Evolutionary conservation across 2,888 invertebrate species (phyloP), one percentile per base, ranked within the genome.

Genomic region (Pollenia griseotomentosa): DNA sequence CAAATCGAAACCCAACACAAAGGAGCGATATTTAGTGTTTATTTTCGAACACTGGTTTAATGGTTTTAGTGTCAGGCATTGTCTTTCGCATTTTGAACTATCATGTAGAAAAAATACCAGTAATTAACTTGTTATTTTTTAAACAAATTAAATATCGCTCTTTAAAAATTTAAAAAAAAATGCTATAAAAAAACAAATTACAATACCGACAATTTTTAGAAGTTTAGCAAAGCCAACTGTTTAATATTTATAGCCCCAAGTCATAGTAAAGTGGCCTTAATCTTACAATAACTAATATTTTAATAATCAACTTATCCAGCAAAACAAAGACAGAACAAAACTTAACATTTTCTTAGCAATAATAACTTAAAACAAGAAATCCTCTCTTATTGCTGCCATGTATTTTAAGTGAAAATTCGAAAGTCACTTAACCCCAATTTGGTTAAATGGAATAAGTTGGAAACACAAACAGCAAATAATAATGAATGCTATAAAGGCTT

Each of bases 361-460:
- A 2, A n/a, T 16, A 61, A 48, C 0, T 19, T 61, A 46, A 65
- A 19, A 16, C 33, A 33, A 63, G 42, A 42, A 63, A 70, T 46
- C 2, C 40, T 63, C 7, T 44, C 44, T 10, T 10, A 23, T 19
- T 40, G 19, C 44, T 48, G 11, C 8, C 40, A 16, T 59, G 33
- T 16, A 73, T 44, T 75, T 78, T 55, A 81, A 78, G 81, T 87
- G 81, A 87, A 87, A 84, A 81, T 87, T 84, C 83, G 86, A 87
- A 87, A 87, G 87, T 87, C 87, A 87, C 74, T 87, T 87, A 87
- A 87, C 87, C 87, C 78, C 87, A 78, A 84, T 87, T 87, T 87
- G 73, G 51, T 53, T 81, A 66, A 74, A 66, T 57, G 48, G 23
- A 84, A 81, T 59, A 53, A 78, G 12, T 33, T 4, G 40, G 48